Percentiles rank a stretch among this genome's conserved stretches.
These are phyloP conservation scores for Martes martes DNA, from an alignment of 2,113 vertebrate genomes.

Conservation along the genomic window DNA sequence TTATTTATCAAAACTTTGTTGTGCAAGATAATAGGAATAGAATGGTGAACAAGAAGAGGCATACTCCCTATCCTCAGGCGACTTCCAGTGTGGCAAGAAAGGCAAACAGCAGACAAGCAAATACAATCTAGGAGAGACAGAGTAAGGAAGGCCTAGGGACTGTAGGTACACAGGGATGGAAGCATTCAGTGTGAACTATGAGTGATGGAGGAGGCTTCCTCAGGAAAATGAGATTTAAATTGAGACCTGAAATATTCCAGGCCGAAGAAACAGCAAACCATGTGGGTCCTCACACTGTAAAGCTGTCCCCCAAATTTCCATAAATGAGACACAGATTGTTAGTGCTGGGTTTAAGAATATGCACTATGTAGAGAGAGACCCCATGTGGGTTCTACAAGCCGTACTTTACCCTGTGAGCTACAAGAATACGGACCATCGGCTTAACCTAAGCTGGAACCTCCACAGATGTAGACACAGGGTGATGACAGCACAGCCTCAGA, in stretches of 20 bases:
- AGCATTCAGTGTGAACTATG: background rate
- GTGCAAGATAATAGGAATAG: background rate
- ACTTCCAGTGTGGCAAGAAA: background rate
- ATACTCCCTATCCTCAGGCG: background rate
- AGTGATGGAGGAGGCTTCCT: background rate
- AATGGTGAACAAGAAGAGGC: background rate
- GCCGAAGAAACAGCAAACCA: background rate
- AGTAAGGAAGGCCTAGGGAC: background rate
- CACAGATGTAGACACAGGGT: background rate
- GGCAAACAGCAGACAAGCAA: background rate
- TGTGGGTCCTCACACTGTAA: background rate
- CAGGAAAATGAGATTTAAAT: background rate
- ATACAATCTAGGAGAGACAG: background rate
- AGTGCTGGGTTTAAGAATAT: background rate
- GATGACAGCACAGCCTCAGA: background rate
- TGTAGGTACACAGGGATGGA: background rate
- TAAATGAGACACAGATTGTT: background rate
- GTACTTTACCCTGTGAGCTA: background rate
- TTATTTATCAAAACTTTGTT: background rate
- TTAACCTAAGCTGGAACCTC: background rate
- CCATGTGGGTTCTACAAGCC: background rate
- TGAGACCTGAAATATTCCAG: background rate
- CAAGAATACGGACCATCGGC: background rate
- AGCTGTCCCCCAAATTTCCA: background rate
- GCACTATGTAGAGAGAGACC: background rate